Percentiles rank a stretch among this genome's conserved stretches.
Evolutionary conservation across 92 coral and sea anemone species (phyloP).

Genomic region (Epizoanthus stellaris): DNA sequence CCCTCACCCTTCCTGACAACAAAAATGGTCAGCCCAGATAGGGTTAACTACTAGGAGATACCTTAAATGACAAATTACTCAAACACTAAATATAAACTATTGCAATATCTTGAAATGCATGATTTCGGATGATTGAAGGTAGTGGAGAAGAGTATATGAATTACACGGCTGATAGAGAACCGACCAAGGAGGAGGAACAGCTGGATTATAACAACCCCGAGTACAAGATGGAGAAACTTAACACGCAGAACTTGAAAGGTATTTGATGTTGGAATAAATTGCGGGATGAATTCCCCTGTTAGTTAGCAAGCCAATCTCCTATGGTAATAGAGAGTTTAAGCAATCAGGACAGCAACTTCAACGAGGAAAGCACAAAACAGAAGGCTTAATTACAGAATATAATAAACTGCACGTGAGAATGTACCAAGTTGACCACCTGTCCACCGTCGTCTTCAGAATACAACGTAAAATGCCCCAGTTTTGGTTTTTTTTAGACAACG

Average conservation of each 20-base stretch:
- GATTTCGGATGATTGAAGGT: not conserved
- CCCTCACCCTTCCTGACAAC: not conserved
- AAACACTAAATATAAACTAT: no score
- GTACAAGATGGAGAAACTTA: conserved; percentile 49
- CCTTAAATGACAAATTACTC: no score
- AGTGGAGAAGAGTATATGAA: not conserved
- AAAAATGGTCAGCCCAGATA: not conserved
- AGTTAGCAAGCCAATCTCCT: no score
- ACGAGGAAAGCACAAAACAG: no score
- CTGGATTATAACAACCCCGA: conserved; percentile 52
- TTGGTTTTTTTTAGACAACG: no score
- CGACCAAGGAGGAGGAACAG: conserved; percentile 7
- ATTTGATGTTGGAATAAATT: not conserved
- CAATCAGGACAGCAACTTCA: not conserved
- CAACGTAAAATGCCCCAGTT: no score
- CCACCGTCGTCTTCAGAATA: no score
- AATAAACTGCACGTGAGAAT: no score
- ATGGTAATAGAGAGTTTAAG: no score
- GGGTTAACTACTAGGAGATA: no score
- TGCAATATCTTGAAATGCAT: not conserved
- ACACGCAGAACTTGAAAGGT: conserved; percentile 23
- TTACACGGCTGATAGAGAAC: not conserved
- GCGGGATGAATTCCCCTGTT: not conserved
- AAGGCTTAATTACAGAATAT: no score
- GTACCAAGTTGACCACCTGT: no score